Conservation (phyloP, 2,797 vertebrate genomes). For the Alexandromys oeconomus region DNA sequence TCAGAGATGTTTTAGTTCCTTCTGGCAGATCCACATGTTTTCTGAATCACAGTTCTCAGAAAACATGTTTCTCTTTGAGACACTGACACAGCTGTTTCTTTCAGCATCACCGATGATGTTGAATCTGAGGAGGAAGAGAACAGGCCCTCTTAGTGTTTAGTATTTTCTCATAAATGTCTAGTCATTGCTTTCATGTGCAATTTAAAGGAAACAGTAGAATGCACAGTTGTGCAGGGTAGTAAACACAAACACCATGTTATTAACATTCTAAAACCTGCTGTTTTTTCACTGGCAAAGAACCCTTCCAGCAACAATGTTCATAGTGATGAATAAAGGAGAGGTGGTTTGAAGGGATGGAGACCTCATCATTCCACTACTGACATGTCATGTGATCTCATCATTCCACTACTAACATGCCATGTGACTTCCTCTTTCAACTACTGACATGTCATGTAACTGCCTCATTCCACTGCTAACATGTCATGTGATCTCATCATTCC, state of each 20-base stretch:
- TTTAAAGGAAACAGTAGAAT: background rate
- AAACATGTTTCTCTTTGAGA: fast-evolving
- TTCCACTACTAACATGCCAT: too few relatives aligned
- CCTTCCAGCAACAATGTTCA: background rate
- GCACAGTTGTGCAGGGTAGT: background rate
- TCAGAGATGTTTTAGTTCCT: background rate
- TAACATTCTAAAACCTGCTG: background rate
- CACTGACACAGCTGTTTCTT: fast-evolving
- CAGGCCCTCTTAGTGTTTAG: background rate
- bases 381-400: too few relatives aligned
- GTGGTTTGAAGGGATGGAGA: too few relatives aligned
- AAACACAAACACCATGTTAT: background rate
- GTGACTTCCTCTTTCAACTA: too few relatives aligned
- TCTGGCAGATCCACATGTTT: constrained; percentile 38
- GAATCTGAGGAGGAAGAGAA: constrained; percentile 45
- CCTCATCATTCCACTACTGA: too few relatives aligned
- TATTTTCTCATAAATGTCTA: background rate
- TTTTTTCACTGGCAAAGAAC: background rate
- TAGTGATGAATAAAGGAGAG: background rate
- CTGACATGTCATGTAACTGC: too few relatives aligned
- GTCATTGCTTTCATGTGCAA: background rate
- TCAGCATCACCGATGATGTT: fast-evolving
- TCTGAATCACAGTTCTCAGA: background rate
- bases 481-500: too few relatives aligned
- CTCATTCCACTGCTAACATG: too few relatives aligned